Percentiles rank a stretch among this genome's conserved stretches.
phyloP scores from a whole-genome alignment of 92 coral and sea anemone species.

The Muricea muricata region DNA sequence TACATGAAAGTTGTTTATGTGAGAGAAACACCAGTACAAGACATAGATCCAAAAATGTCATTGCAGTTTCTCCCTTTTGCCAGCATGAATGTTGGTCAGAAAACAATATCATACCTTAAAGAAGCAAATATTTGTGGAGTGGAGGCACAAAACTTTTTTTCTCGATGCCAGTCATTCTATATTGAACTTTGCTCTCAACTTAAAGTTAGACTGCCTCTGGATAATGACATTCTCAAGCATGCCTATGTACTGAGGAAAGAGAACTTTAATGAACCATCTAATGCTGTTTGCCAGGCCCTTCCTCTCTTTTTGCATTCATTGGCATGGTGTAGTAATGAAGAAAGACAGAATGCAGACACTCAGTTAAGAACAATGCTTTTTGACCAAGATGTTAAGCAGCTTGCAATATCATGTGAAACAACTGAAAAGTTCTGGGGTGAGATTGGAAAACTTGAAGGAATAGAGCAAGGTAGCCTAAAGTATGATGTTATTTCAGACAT shows the following conservation, averaged over 20 bases:
- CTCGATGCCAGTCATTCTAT: conserved; percentile 2
- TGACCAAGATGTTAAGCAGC: background rate
- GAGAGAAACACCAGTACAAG: background rate
- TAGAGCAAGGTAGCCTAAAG: conserved; percentile 8
- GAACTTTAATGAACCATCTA: background rate
- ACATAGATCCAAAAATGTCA: background rate
- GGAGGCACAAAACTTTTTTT: background rate
- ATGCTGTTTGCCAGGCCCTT: background rate
- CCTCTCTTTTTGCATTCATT: background rate
- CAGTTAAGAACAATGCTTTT: background rate
- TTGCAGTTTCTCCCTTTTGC: background rate
- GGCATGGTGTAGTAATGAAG: background rate
- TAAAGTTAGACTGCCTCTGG: background rate
- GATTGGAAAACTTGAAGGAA: conserved; percentile 7
- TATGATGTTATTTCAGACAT: background rate
- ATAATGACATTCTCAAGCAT: background rate
- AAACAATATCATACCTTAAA: background rate
- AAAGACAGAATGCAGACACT: background rate
- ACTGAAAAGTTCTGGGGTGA: conserved; percentile 26
- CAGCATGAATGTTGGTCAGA: background rate
- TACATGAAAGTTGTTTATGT: background rate
- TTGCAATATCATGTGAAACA: background rate
- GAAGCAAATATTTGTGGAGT: background rate
- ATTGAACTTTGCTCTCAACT: background rate
- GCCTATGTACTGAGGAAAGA: background rate